Percentiles rank a stretch among this genome's conserved stretches.
phyloP scores from a whole-genome alignment of 2,113 vertebrate species.

The Perccottus glenii region DNA sequence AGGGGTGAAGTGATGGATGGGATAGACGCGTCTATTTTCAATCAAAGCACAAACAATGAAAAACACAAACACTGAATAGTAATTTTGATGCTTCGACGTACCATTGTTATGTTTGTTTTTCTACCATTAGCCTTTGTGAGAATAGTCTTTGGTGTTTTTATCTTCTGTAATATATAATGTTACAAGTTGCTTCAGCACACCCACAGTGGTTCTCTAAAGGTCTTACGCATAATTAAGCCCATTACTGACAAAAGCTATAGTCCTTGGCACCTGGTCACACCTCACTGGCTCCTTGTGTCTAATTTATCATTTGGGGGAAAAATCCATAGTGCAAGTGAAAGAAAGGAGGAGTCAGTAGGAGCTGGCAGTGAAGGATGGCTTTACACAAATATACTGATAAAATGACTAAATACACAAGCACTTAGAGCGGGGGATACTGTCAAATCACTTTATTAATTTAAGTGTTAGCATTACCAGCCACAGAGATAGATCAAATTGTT shows the following conservation, averaged over 20 bases:
- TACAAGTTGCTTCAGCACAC: slow-evolving; percentile 28
- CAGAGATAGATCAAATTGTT: not conserved
- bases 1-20: slow-evolving; percentile 66
- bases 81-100: slow-evolving; percentile 29
- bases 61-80: slow-evolving; percentile 45
- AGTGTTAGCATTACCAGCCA: slow-evolving; percentile 1
- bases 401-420: slow-evolving; percentile 38
- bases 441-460: slow-evolving; percentile 44
- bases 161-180: slow-evolving; percentile 14
- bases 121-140: not conserved
- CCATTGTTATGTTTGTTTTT: not conserved
- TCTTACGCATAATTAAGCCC: slow-evolving; percentile 64
- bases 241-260: slow-evolving; percentile 57
- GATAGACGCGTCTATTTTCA: slow-evolving; percentile 53
- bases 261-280: slow-evolving; percentile 68
- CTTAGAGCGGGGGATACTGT: slow-evolving; percentile 24
- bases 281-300: slow-evolving; percentile 57
- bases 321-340: slow-evolving; percentile 71
- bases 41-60: slow-evolving; percentile 55
- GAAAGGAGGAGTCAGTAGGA: slow-evolving; percentile 57
- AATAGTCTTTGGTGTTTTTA: slow-evolving; percentile 3
- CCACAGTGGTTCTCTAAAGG: slow-evolving; percentile 48
- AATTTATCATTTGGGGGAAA: slow-evolving; percentile 75
- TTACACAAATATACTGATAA: slow-evolving; percentile 52
- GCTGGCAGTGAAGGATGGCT: slow-evolving; percentile 62